Conservation (phyloP, 1,140 invertebrate genomes). For the Heliconius nattereri region DNA sequence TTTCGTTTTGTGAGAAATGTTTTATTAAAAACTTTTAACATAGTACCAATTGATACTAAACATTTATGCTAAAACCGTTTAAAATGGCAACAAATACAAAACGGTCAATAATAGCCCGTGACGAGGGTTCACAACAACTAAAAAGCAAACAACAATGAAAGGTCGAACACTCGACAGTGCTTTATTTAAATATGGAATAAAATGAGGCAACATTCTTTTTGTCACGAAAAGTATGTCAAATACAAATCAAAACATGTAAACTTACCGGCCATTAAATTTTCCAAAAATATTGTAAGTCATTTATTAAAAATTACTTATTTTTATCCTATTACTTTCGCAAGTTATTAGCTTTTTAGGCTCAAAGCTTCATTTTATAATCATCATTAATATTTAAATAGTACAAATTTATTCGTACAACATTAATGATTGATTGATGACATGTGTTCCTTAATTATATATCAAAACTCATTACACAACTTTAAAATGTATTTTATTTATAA, state of each 20-base stretch:
- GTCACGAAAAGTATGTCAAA: not conserved
- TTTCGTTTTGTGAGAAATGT: not conserved
- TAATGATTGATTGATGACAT: no score
- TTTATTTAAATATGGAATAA: constrained; percentile 16
- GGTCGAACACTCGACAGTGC: constrained; percentile 8
- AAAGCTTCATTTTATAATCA: no score
- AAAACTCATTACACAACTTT: no score
- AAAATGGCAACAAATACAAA: constrained; percentile 14
- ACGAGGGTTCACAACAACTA: constrained; percentile 12
- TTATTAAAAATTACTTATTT: no score
- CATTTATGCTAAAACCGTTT: not conserved
- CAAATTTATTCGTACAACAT: no score
- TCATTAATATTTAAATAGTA: no score
- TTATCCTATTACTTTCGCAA: no score
- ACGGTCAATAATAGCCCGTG: not conserved
- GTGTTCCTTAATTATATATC: no score
- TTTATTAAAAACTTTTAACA: not conserved
- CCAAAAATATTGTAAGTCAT: no score
- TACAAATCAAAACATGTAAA: not conserved
- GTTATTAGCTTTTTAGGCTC: no score
- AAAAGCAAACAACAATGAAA: constrained; percentile 17
- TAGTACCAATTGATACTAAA: not conserved
- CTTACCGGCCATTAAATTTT: not conserved
- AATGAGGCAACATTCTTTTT: not conserved
- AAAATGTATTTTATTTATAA: no score